phyloP scores from a whole-genome alignment of 2,113 vertebrate genomes.

The Indri indri region DNA sequence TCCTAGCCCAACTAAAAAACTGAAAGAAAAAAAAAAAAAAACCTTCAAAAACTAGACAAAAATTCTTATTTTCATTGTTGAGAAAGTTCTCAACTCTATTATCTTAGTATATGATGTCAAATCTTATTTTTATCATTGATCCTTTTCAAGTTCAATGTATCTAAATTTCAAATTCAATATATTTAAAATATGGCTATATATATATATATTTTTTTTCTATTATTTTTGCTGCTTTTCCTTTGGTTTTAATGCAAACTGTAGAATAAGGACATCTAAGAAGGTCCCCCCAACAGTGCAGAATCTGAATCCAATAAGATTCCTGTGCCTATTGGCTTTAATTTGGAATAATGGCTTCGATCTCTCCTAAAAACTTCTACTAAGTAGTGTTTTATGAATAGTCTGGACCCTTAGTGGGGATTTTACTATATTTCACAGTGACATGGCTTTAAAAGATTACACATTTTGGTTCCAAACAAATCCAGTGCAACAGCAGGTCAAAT shows the following conservation, averaged over 20 bases:
- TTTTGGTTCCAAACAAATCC: not conserved
- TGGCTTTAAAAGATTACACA: not conserved
- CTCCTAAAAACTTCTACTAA: not conserved
- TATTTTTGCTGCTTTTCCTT: not conserved
- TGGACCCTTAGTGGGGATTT: not conserved
- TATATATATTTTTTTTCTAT: not conserved
- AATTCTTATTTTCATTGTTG: not conserved
- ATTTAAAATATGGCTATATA: not conserved
- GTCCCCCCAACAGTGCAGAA: not conserved
- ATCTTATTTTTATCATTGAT: conserved; percentile 1
- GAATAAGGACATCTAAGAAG: not conserved
- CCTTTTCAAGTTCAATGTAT: conserved; percentile 15
- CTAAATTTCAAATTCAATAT: not conserved
- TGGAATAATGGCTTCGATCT: not conserved
- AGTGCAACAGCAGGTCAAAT: not conserved
- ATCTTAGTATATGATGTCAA: not conserved
- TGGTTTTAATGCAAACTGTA: not conserved
- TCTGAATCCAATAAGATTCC: not conserved
- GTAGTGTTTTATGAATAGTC: not conserved
- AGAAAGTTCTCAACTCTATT: not conserved
- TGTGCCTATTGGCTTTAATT: not conserved
- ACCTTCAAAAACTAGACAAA: not conserved
- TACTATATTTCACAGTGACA: not conserved
- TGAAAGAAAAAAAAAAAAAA: not conserved
- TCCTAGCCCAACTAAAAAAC: not conserved